phyloP scores from a whole-genome alignment of 2,888 invertebrate species.

The Cactoblastis cactorum region DNA sequence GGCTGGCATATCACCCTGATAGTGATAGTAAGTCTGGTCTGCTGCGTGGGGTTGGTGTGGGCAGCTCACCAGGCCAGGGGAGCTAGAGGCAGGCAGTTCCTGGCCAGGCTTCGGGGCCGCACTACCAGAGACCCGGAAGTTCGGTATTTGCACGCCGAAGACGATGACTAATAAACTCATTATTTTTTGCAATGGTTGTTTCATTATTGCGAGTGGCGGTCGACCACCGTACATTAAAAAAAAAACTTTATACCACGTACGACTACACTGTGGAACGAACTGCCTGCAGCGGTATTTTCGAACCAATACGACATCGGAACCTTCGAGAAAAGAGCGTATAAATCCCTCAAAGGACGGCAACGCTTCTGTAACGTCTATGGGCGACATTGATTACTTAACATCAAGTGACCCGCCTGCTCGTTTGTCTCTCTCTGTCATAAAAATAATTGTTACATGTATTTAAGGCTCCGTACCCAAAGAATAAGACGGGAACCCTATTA shows the following conservation, averaged over 20 bases:
- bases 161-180: constrained; percentile 49
- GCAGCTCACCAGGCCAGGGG: constrained; percentile 27
- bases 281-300: constrained; percentile 17
- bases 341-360: no score
- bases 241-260: no score
- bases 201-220: not conserved
- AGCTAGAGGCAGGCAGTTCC: constrained; percentile 29
- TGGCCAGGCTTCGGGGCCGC: constrained; percentile 44
- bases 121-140: constrained; percentile 50
- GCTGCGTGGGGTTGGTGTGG: constrained; percentile 27
- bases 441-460: no score
- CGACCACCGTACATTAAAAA: no score
- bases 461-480: no score
- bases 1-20: constrained; percentile 32
- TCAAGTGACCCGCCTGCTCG: no score
- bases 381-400: no score
- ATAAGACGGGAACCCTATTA: no score
- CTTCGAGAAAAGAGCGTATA: no score
- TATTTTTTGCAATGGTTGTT: constrained; percentile 17
- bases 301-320: no score
- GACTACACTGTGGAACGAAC: not conserved
- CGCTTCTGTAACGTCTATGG: no score
- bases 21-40: constrained; percentile 28
- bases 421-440: no score
- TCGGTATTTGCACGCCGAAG: constrained; percentile 48